These are phyloP conservation scores for Lasioglossum malachurum DNA, from an alignment of 2,888 invertebrate species.

Conservation along the genomic window DNA sequence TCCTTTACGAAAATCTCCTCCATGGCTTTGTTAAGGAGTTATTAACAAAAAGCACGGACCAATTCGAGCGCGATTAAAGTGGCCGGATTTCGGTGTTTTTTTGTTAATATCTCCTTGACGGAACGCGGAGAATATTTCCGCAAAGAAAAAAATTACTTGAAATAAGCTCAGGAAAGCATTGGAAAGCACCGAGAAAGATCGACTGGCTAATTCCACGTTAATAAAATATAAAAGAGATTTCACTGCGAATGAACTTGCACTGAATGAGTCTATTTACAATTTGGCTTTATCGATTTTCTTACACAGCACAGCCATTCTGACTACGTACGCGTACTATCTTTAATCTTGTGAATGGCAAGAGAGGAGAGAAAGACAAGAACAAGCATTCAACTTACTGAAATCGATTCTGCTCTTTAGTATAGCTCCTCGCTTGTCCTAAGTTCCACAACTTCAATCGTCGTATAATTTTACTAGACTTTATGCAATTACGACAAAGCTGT, in stretches of 20 bases:
- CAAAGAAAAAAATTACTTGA: neutral
- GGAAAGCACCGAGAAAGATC: neutral
- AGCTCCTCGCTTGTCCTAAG: neutral
- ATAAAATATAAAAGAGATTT: neutral
- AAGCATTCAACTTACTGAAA: neutral
- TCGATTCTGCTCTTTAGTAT: neutral
- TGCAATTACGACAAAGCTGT: neutral
- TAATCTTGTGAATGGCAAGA: neutral
- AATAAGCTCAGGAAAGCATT: neutral
- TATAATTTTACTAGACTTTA: neutral
- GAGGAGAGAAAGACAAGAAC: neutral
- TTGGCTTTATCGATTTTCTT: neutral
- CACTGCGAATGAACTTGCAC: neutral
- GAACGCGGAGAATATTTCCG: no score
- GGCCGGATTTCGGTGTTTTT: no score
- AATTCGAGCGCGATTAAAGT: no score
- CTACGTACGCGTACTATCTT: neutral
- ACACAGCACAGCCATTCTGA: neutral
- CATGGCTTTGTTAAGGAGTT: no score
- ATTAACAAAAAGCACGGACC: no score
- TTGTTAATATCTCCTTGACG: no score
- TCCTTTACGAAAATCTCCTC: no score
- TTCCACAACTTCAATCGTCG: neutral
- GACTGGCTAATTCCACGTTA: neutral
- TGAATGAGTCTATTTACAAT: neutral